Base-by-base conservation (phyloP, 2,888 invertebrate genomes). In the Deroplatys truncata region DNA sequence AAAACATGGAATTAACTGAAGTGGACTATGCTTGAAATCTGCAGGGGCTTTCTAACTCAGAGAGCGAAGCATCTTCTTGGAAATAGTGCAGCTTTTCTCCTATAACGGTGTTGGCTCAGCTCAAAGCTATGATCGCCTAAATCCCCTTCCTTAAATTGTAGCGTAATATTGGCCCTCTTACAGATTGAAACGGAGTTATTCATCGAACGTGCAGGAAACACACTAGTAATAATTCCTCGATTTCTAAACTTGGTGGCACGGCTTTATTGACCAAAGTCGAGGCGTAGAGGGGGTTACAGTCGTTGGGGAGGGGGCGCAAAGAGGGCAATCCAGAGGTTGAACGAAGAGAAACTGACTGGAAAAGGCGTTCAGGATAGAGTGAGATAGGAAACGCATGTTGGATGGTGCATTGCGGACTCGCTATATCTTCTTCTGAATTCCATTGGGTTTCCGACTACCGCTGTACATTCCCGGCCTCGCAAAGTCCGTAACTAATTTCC, bases 371-470 rank as follows among this genome's bases (percentile, higher is more conserved):
- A 72, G 85, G 25, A 25, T 29, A 35, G 35, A 35, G 25, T 25
- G 85, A 85, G 31, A 31, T 13, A 35, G 28, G 29, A 72, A 56
- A 86, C 82, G 29, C 82, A 86, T 82, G 82, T 29, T 82, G 86
- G 86, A 86, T 86, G 86, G 82, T 86, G 86, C 86, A 86, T 29
- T 86, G 86, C 86, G 86, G 86, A 28, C 15, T 86, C 28, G 56
- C 86, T 82, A 29, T 82, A 86, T 86, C 86, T 86, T 86, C 72
- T 28, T 56, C 56, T 72, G 82, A 86, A 29, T 86, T 86, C 29
- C 82, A 85, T 85, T 56, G 49, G 85, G 25, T n/a, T 85, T 85
- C 85, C 31, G 85, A 72, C 56, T 20, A 25, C 56, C 56, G 56
- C 56, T 15, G 56, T 56, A 56, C 56, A 56, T 20, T 20, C 56